Evolutionary conservation across 2,113 vertebrate species (phyloP).

Genomic region (Oreamnos americanus): DNA sequence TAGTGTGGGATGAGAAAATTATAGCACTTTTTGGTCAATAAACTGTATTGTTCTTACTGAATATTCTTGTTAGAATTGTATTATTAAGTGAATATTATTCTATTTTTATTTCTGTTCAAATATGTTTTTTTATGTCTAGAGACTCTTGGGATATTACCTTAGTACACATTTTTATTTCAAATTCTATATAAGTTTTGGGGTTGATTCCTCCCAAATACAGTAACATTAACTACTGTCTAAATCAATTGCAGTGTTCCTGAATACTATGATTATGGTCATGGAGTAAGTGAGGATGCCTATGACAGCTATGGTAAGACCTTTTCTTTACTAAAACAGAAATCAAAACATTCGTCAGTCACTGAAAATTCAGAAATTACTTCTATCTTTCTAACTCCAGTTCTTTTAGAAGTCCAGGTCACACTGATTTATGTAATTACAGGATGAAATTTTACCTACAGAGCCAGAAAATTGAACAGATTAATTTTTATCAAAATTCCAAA

Average conservation of each 20-base stretch:
- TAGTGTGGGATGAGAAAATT: background rate
- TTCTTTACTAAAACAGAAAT: constrained; percentile 69
- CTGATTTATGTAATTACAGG: constrained; percentile 72
- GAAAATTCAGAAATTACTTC: constrained; percentile 71
- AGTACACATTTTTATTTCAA: constrained; percentile 26
- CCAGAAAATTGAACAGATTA: constrained; percentile 71
- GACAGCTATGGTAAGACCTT: constrained; percentile 93
- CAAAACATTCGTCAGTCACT: constrained; percentile 65
- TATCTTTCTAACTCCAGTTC: constrained; percentile 27
- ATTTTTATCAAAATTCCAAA: constrained; percentile 76
- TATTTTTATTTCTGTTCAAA: background rate
- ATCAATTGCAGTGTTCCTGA: constrained; percentile 91
- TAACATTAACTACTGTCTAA: constrained; percentile 75
- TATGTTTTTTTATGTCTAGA: background rate
- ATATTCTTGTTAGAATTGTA: background rate
- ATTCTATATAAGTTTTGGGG: constrained; percentile 43
- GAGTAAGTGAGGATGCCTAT: constrained; percentile 92
- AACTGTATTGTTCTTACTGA: background rate
- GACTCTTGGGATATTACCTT: background rate
- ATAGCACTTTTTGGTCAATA: background rate
- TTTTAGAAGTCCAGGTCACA: constrained; percentile 59
- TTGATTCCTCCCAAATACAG: constrained; percentile 38
- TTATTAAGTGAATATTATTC: background rate
- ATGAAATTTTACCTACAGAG: constrained; percentile 53
- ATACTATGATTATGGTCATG: constrained; percentile 95